phyloP scores from a whole-genome alignment of 2,888 invertebrate genomes.

The Agrotis puta region DNA sequence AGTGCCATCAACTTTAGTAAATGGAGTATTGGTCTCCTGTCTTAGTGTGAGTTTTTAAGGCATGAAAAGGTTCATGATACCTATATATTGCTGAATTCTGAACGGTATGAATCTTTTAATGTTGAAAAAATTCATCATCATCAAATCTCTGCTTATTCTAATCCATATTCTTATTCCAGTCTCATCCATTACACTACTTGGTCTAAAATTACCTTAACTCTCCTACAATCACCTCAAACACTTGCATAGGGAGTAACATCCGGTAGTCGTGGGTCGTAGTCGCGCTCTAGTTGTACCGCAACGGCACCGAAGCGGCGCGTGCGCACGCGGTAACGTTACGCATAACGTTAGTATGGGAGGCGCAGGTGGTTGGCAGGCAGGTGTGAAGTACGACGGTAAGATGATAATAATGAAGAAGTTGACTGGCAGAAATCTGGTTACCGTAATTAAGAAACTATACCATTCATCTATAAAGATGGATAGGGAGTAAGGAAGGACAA shows the following conservation, averaged over 20 bases:
- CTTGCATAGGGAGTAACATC: constrained; percentile 48
- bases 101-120: too few species aligned
- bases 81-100: too few species aligned
- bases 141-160: too few species aligned
- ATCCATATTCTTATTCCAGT: too few species aligned
- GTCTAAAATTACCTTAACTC: not conserved
- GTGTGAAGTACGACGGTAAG: constrained; percentile 5
- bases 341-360: constrained; percentile 25
- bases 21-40: too few species aligned
- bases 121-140: too few species aligned
- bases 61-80: too few species aligned
- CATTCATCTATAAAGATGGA: too few species aligned
- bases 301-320: constrained; percentile 25
- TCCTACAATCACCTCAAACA: not conserved
- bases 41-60: too few species aligned
- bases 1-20: not conserved
- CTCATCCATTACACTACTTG: too few species aligned
- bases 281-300: constrained; percentile 57
- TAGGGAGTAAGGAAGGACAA: too few species aligned
- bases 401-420: not conserved
- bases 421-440: not conserved
- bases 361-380: not conserved
- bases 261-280: constrained; percentile 37
- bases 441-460: too few species aligned
- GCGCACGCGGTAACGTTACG: constrained; percentile 38